phyloP scores from a whole-genome alignment of 2,888 invertebrate species.

The Tuta absoluta region DNA sequence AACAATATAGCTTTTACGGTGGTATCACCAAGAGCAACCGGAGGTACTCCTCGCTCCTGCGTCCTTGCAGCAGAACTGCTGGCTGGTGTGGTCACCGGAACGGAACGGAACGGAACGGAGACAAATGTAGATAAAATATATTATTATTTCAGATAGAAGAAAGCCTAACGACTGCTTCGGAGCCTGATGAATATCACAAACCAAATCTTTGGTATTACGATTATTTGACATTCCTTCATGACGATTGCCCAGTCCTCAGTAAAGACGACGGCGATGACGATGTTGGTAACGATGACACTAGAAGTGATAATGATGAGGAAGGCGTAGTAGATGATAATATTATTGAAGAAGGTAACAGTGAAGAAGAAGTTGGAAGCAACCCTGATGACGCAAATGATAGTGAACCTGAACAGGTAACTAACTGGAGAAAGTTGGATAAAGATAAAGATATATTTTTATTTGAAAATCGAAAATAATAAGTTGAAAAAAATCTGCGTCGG shows the following conservation, averaged over 20 bases:
- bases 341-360: background rate
- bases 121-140: background rate
- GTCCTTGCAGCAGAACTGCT: too few relatives aligned
- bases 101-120: too few relatives aligned
- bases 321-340: background rate
- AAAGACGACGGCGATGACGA: conserved; percentile 5
- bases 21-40: too few relatives aligned
- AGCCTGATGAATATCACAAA: conserved; percentile 21
- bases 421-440: too few relatives aligned
- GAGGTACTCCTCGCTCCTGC: too few relatives aligned
- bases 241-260: conserved; percentile 18
- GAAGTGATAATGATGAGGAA: background rate
- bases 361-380: conserved; percentile 1
- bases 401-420: conserved; percentile 8
- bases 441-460: too few relatives aligned
- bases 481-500: too few relatives aligned
- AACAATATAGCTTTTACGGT: too few relatives aligned
- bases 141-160: conserved; percentile 5
- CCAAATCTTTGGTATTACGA: conserved; percentile 21
- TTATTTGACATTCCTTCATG: conserved; percentile 21
- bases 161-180: background rate
- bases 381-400: background rate
- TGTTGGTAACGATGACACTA: background rate
- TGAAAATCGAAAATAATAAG: too few relatives aligned
- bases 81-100: too few relatives aligned